A percentile compares a stretch with the other conserved stretches of the same genome.
Conservation (phyloP, 2,797 vertebrate genomes). For the Cirrhinus molitorella region DNA sequence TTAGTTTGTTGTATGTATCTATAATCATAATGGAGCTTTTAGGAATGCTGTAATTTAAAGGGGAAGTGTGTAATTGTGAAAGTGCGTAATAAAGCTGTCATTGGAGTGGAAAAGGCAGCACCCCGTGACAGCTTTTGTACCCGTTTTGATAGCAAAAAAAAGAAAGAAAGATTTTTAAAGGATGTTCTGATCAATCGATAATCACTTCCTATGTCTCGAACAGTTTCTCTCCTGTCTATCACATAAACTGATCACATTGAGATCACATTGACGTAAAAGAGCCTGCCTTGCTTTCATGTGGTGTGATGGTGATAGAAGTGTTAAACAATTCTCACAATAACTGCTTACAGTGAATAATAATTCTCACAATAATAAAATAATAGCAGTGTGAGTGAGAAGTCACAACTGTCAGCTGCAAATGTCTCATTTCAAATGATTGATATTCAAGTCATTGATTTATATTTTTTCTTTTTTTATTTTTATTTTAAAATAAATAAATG, state of each 20-base stretch:
- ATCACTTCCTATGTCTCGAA: not conserved
- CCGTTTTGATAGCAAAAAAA: not conserved
- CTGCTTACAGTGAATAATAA: too few relatives aligned
- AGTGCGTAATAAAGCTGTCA: too few relatives aligned
- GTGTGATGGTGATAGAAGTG: not conserved
- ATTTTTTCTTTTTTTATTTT: too few relatives aligned
- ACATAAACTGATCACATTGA: not conserved
- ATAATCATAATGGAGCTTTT: not conserved
- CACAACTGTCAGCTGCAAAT: not conserved
- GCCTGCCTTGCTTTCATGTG: not conserved
- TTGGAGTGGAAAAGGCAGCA: too few relatives aligned
- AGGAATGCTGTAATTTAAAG: not conserved
- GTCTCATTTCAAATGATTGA: not conserved
- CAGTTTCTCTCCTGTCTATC: not conserved
- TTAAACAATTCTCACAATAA: not conserved
- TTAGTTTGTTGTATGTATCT: not conserved
- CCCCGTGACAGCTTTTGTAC: too few relatives aligned
- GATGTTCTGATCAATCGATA: not conserved
- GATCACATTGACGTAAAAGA: not conserved
- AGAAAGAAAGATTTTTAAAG: not conserved
- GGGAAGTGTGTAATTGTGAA: not conserved
- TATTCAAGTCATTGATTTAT: not conserved
- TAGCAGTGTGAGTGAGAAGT: not conserved
- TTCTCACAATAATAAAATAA: not conserved
- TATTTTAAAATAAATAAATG: too few relatives aligned